Percentiles rank a stretch among this genome's conserved stretches.
Evolutionary conservation across 53 echinoderm and acorn worm species (phyloP).

Genomic region (Mesocentrotus franciscanus): DNA sequence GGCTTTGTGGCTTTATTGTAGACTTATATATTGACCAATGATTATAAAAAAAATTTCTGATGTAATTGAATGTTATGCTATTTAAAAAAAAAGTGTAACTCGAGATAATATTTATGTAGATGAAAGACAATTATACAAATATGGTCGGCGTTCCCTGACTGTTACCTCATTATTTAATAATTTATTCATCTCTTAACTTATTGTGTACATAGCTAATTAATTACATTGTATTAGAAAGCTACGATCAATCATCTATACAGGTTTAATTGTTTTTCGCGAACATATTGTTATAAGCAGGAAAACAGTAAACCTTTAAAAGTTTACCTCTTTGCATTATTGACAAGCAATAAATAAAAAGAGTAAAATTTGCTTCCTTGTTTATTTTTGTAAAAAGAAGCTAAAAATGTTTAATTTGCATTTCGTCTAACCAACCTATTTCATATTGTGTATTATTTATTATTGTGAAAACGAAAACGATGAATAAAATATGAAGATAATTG

Average conservation of each 20-base stretch:
- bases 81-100: not conserved
- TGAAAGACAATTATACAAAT: not conserved
- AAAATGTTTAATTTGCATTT: conserved; percentile 46
- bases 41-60: not conserved
- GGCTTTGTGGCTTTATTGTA: not conserved
- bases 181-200: conserved; percentile 52
- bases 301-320: not conserved
- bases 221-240: conserved; percentile 25
- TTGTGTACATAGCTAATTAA: conserved; percentile 23
- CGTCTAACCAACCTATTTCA: conserved; percentile 6
- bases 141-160: not conserved
- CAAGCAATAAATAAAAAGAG: conserved; percentile 40
- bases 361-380: conserved; percentile 44
- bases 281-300: not conserved
- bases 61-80: not conserved
- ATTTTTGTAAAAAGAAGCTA: conserved; percentile 53
- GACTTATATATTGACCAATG: not conserved
- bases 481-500: conserved; percentile 56
- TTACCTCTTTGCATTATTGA: not conserved
- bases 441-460: conserved; percentile 64
- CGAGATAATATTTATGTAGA: not conserved
- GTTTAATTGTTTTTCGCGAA: not conserved
- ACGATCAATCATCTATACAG: not conserved
- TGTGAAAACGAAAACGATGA: conserved; percentile 31
- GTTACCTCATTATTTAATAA: conserved; percentile 54